Base-by-base conservation (phyloP, 2,888 invertebrate species). In the Eurytoma californica region DNA sequence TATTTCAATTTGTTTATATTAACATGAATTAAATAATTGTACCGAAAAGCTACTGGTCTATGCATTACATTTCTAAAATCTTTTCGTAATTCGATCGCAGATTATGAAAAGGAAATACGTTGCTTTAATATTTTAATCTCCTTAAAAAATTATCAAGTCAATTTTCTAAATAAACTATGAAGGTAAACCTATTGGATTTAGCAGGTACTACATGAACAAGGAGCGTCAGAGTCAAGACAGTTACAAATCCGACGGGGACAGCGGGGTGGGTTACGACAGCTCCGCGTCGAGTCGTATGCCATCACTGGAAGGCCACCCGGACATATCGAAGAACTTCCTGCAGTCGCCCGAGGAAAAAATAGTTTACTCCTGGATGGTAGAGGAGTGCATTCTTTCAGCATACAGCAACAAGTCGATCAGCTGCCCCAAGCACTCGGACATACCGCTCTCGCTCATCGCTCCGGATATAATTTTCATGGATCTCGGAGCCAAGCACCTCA, bases 381-480 rank as follows among this genome's bases (percentile, higher is more conserved):
- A 99, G 91, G 97, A 98, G 90, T 98, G 98, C 91, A 97, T 99
- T 87, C 92, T 98, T 74, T 94, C 95, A 0, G 96, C 97, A 0
- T 96, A 97, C 90, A 94, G 94, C 84, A 93, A 93, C 75, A 93
- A 93, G 84, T 91, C 92, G 5, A 93, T 97, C 58, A 92, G 92
- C 70, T 98, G 98, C 86, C 96, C 96, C 0, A 91, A 92, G 3
- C 98, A 98, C 90, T 94, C 94, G 1, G 95, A 94, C 83, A 94
- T 94, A 85, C 92, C 94, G 28, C 92, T 97, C 82, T 91, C 94
- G 0, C 94, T 95, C 85, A 93, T 98, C n/a, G 98, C 98, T 3
- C 98, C 98, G 0, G 99, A 99, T 90, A 95, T 96, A 93, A 92
- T 97, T 58, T 97, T 99, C 84, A 92, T 97, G 82, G 99, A 99